Evolutionary conservation across 2,797 vertebrate species (phyloP).

Genomic region (Cyclura pinguis): DNA sequence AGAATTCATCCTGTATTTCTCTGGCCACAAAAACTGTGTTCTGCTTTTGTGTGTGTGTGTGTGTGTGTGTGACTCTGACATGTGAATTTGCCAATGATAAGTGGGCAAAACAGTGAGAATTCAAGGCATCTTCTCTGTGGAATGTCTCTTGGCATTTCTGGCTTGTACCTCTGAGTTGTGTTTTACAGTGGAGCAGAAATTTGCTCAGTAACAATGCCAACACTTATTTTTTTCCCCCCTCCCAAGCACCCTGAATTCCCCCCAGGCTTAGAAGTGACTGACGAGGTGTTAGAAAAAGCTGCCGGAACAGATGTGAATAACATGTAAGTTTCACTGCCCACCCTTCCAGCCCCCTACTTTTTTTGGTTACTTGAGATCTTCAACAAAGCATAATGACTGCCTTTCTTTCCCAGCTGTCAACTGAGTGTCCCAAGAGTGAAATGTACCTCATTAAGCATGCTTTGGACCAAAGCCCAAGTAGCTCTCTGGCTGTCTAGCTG

Average conservation of each 20-base stretch:
- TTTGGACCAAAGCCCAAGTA: background rate
- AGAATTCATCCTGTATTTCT: too few species aligned
- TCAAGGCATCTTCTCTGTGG: background rate
- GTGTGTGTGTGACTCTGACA: too few species aligned
- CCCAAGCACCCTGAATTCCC: constrained; percentile 91
- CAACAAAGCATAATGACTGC: background rate
- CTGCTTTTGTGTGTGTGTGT: too few species aligned
- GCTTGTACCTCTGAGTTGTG: background rate
- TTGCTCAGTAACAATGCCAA: background rate
- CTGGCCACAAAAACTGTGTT: too few species aligned
- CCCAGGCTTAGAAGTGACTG: constrained; percentile 88
- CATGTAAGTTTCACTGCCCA: constrained; percentile 85
- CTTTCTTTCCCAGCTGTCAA: background rate
- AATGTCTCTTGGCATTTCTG: too few species aligned
- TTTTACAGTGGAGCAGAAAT: background rate
- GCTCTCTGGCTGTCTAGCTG: too few species aligned
- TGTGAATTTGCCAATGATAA: background rate
- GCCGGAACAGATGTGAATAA: constrained; percentile 94
- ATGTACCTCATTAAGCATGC: background rate
- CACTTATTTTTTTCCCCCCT: background rate
- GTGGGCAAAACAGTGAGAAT: background rate
- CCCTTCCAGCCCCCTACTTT: background rate
- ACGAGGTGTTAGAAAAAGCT: constrained; percentile 92
- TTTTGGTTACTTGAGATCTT: background rate
- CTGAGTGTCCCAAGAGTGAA: fast-evolving